These are phyloP conservation scores for Magallana ariakensis DNA, from an alignment of 1,140 invertebrate genomes.

Conservation along the genomic window DNA sequence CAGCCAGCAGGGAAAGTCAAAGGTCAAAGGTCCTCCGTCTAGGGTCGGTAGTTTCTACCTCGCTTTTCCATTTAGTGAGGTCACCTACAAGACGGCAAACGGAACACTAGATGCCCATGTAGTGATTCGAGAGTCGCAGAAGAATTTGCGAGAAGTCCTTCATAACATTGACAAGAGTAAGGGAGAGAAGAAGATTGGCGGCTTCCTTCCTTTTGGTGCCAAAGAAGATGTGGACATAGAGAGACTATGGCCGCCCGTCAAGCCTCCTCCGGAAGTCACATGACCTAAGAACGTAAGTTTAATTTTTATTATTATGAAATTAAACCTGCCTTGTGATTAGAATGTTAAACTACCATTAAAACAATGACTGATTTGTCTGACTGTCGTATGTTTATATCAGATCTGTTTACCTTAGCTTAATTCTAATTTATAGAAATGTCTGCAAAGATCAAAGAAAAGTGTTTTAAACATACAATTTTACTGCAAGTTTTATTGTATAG, in stretches of 20 bases:
- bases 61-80: conserved; percentile 76
- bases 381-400: too few species aligned
- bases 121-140: conserved; percentile 69
- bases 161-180: conserved; percentile 53
- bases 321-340: too few species aligned
- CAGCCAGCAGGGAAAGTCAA: conserved; percentile 20
- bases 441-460: too few species aligned
- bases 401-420: too few species aligned
- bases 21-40: conserved; percentile 60
- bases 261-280: conserved; percentile 56
- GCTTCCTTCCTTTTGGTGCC: conserved; percentile 58
- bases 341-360: too few species aligned
- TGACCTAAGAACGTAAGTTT: background rate
- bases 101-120: conserved; percentile 66
- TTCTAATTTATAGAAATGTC: too few species aligned
- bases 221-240: conserved; percentile 34
- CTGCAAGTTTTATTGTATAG: too few species aligned
- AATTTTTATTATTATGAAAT: too few species aligned
- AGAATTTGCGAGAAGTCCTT: conserved; percentile 61
- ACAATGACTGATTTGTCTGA: too few species aligned
- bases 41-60: conserved; percentile 72
- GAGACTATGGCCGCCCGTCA: conserved; percentile 62
- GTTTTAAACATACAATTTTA: too few species aligned
- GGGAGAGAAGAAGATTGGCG: conserved; percentile 51
- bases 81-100: conserved; percentile 64